A percentile compares a stretch with the other conserved stretches of the same genome.
Evolutionary conservation across 2,113 vertebrate genomes (phyloP).

Genomic region (Myrmecophaga tridactyla): DNA sequence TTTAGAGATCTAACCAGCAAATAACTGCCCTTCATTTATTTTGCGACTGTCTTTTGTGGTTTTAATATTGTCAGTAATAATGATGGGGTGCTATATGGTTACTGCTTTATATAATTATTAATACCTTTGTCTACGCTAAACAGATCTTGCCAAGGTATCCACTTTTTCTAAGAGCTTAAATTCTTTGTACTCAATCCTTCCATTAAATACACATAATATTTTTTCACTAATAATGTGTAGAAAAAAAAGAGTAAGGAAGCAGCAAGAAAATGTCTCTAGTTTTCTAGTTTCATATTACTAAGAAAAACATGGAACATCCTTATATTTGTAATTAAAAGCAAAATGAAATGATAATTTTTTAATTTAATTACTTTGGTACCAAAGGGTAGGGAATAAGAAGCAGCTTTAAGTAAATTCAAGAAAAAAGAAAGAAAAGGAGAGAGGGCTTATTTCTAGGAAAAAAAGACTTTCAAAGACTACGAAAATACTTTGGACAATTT

Average conservation of each 20-base stretch:
- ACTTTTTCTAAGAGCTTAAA: background rate
- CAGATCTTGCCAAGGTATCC: background rate
- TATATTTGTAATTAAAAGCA: background rate
- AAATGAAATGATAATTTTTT: background rate
- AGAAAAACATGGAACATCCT: background rate
- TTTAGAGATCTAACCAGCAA: background rate
- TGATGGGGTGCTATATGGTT: background rate
- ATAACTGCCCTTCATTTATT: background rate
- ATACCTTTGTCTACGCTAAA: background rate
- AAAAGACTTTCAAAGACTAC: slow-evolving; percentile 40
- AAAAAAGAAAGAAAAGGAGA: background rate
- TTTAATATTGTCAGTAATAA: background rate
- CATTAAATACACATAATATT: background rate
- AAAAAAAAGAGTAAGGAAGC: background rate
- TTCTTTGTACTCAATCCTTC: background rate
- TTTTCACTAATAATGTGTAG: background rate
- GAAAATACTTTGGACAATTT: background rate
- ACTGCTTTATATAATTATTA: background rate
- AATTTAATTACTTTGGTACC: background rate
- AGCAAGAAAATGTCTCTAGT: background rate
- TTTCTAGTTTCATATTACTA: background rate
- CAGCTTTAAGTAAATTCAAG: slow-evolving; percentile 31
- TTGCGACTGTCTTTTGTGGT: background rate
- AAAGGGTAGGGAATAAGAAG: background rate
- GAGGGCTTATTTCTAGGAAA: background rate